Percentiles rank a stretch among this genome's conserved stretches.
These are phyloP conservation scores for Hylyphantes graminicola DNA, from an alignment of 1,140 invertebrate genomes.

Conservation along the genomic window DNA sequence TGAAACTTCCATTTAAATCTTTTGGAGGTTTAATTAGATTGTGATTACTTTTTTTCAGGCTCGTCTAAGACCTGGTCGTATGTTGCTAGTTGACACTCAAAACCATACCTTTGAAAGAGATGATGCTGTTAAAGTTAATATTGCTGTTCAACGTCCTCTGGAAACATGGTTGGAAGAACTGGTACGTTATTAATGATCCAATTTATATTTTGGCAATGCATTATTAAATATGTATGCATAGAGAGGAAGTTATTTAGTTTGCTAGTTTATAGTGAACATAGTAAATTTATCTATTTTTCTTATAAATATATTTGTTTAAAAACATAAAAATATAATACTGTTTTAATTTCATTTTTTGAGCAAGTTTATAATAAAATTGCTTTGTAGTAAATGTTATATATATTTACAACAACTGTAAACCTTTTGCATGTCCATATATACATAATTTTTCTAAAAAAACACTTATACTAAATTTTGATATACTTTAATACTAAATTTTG, in stretches of 20 bases:
- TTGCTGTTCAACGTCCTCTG: constrained; percentile 88
- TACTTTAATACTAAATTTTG: no score
- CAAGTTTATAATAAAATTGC: no score
- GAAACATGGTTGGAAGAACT: constrained; percentile 91
- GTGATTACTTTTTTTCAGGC: constrained; percentile 73
- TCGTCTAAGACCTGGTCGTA: constrained; percentile 95
- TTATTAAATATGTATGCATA: no score
- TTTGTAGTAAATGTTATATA: no score
- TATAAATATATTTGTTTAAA: no score
- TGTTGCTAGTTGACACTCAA: constrained; percentile 96
- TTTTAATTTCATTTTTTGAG: no score
- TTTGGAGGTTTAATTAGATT: neutral
- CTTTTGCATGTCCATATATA: no score
- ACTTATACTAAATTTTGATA: no score
- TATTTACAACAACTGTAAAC: no score
- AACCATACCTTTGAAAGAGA: constrained; percentile 93
- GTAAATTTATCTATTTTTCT: neutral
- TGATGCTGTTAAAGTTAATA: constrained; percentile 89
- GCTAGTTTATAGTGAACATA: neutral
- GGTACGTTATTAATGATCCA: constrained; percentile 63
- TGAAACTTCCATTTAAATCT: neutral
- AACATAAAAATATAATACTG: no score
- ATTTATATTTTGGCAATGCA: neutral
- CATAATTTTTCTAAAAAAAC: no score
- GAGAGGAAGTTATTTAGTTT: neutral